Evolutionary conservation across 2,797 vertebrate species (phyloP), one percentile per base, ranked within the genome.

Genomic region (Semaprochilodus insignis): DNA sequence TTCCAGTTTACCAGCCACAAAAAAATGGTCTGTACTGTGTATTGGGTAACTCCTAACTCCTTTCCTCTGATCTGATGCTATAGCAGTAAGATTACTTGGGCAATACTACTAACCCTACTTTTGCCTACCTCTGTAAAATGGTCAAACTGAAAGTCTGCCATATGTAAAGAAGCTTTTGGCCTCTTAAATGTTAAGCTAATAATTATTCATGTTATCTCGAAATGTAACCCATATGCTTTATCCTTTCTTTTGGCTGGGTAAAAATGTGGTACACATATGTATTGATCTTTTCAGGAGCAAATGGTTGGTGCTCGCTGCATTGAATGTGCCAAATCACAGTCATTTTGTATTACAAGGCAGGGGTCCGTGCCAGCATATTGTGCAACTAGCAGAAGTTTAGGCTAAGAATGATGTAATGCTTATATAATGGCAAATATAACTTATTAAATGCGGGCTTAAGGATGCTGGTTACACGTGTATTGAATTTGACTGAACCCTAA

Each of bases 241-340:
- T 6, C 36, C 0, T 66, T 34, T 6, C 83, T 52, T 84, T 66
- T 80, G 15, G 44, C 25, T 82, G 82, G 65, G 36, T 83, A 83
- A 83, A 87, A 90, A 90, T 91, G 87, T 93, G 89, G 87, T 89
- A 40, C 85, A 85, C 92, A 93, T 86, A 89, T 91, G 91, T 88
- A 80, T 75, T 86, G 84, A 84, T 88, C 85, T 88, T 83, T 73
- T 81, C 71, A 66, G 84, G 86, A 87, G 48, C 72, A 91, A 71
- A 44, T 23, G 23, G 27, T 82, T 77, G 60, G 62, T 75, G 62
- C 75, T 79, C 72, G 72, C 40, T 48, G 13, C 23, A 31, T 17
- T 73, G 25, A 40, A 72, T 74, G 34, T 62, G 70, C 76, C 79
- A 85, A 82, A 82, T 77, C 80, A 85, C 60, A 88, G 82, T 89